These are phyloP conservation scores for Poeciliopsis presidionis DNA, from an alignment of 2,797 vertebrate genomes.

Conservation along the genomic window DNA sequence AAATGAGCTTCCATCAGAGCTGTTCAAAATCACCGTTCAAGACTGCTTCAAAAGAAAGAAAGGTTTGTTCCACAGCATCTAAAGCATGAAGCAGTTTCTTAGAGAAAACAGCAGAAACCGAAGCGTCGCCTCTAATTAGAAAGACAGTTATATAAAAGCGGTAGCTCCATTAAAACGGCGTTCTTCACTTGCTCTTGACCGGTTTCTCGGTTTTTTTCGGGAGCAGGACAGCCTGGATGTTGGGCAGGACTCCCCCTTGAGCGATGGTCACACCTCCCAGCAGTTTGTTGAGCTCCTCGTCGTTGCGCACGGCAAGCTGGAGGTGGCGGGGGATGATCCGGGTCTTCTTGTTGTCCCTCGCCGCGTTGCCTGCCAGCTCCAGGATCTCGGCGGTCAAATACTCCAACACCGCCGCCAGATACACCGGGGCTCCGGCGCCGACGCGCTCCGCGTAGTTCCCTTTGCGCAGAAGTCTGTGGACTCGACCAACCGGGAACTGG, in stretches of 20 bases:
- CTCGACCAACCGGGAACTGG: constrained; percentile 91
- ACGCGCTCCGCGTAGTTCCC: constrained; percentile 90
- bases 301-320: constrained; percentile 91
- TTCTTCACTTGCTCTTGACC: not conserved
- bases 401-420: constrained; percentile 87
- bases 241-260: constrained; percentile 81
- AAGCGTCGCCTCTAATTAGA: not conserved
- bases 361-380: constrained; percentile 92
- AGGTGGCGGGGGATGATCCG: constrained; percentile 91
- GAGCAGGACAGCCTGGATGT: constrained; percentile 91
- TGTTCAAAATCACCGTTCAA: not conserved
- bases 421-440: constrained; percentile 88
- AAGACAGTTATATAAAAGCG: not conserved
- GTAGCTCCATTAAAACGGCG: not conserved
- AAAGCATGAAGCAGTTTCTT: no score
- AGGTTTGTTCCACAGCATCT: not conserved
- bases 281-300: constrained; percentile 95
- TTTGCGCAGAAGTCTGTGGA: constrained; percentile 89
- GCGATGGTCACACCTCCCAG: constrained; percentile 85
- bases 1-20: not conserved
- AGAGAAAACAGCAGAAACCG: not conserved
- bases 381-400: constrained; percentile 93
- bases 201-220: constrained; percentile 86
- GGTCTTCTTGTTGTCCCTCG: constrained; percentile 91
- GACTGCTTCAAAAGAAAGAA: not conserved